phyloP scores from a whole-genome alignment of 2,113 vertebrate species.

The Gymnobelideus leadbeateri region DNA sequence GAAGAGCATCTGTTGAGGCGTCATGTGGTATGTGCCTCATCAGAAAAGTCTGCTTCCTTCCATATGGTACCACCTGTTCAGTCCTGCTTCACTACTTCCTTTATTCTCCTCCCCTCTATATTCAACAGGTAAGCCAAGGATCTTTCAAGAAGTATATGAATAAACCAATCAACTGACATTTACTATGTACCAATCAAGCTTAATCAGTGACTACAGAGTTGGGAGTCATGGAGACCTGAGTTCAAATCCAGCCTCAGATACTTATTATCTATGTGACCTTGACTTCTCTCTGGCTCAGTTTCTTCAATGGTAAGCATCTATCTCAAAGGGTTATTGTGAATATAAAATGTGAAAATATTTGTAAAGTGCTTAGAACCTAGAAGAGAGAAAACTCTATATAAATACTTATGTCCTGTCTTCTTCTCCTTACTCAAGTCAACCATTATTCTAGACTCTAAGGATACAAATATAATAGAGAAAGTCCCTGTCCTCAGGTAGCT shows the following conservation, averaged over 20 bases:
- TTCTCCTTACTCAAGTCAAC: not conserved
- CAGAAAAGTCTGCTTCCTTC: constrained; percentile 1
- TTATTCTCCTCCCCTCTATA: not conserved
- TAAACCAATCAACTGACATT: not conserved
- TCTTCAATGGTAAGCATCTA: not conserved
- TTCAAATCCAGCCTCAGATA: not conserved
- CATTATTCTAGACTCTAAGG: not conserved
- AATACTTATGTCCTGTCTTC: not conserved
- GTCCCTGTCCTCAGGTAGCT: not conserved
- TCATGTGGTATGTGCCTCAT: not conserved
- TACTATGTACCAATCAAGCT: not conserved
- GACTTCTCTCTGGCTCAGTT: not conserved
- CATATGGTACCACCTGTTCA: constrained; percentile 1
- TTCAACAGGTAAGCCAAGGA: not conserved
- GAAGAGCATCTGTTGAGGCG: not conserved
- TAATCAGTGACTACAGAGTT: not conserved
- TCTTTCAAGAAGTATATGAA: not conserved
- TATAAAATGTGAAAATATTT: not conserved
- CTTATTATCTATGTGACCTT: not conserved
- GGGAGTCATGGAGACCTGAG: not conserved
- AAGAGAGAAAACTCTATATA: not conserved
- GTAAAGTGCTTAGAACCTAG: not conserved
- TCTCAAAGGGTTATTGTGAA: not conserved
- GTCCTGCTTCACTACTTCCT: not conserved
- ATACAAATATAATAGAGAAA: not conserved